phyloP scores from a whole-genome alignment of 2,888 invertebrate species.

The Tribolium freemani region DNA sequence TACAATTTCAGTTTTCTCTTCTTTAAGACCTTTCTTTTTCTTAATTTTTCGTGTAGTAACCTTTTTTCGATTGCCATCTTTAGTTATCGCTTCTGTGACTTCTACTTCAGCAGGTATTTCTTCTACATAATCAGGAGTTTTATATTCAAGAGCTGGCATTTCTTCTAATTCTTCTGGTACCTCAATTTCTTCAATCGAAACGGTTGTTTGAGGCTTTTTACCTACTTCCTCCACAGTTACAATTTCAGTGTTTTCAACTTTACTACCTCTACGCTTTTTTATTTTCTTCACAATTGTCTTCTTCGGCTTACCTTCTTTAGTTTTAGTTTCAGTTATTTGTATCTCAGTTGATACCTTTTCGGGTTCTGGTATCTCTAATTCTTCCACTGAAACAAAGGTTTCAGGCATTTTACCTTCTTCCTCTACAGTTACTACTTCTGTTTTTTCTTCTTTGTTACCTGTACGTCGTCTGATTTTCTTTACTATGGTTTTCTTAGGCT shows the following conservation, averaged over 20 bases:
- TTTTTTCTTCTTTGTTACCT: constrained; percentile 62
- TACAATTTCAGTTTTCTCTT: constrained; percentile 68
- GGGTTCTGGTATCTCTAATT: constrained; percentile 49
- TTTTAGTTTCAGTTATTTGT: constrained; percentile 42
- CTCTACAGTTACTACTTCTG: constrained; percentile 61
- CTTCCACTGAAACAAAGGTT: constrained; percentile 57
- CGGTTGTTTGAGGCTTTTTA: constrained; percentile 65
- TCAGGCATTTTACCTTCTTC: constrained; percentile 52
- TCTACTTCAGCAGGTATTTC: constrained; percentile 61
- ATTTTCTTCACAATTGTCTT: constrained; percentile 60
- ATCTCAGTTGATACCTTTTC: constrained; percentile 58
- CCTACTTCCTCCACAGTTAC: constrained; percentile 69
- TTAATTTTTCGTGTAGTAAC: constrained; percentile 55
- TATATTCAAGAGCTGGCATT: constrained; percentile 7
- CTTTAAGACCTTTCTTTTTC: constrained; percentile 65
- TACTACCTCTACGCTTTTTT: constrained; percentile 60
- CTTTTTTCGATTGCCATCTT: constrained; percentile 9
- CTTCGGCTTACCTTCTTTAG: constrained; percentile 55
- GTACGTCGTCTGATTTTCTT: constrained; percentile 69
- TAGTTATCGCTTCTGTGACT: constrained; percentile 50
- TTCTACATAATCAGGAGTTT: constrained; percentile 51
- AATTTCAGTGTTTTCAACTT: constrained; percentile 66
- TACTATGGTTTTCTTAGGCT: constrained; percentile 63
- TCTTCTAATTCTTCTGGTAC: constrained; percentile 51
- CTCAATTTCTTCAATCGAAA: constrained; percentile 65